Percentiles rank a stretch among this genome's conserved stretches.
phyloP scores from a whole-genome alignment of 2,113 vertebrate genomes.

The Herpetotheres cachinnans region DNA sequence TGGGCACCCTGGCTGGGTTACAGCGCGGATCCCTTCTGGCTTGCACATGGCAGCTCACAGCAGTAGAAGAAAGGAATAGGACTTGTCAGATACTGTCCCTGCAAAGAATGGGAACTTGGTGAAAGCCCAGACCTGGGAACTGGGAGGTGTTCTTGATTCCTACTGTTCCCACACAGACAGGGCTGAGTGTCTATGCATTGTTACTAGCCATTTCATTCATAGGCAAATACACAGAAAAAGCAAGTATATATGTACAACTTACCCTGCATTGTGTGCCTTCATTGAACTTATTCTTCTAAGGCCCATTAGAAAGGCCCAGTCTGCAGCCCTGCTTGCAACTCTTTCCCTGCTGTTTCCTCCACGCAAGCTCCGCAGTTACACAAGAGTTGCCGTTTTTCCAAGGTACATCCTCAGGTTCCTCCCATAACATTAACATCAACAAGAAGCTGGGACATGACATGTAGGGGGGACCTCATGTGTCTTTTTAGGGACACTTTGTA shows the following conservation, averaged over 20 bases:
- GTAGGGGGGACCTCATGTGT: background rate
- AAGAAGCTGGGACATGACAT: background rate
- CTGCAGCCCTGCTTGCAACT: background rate
- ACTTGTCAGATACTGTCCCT: background rate
- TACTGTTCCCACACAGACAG: background rate
- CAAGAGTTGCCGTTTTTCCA: background rate
- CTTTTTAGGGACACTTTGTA: background rate
- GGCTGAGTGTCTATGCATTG: background rate
- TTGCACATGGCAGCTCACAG: fast-evolving
- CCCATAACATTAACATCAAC: background rate
- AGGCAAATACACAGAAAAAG: background rate
- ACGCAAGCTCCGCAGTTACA: background rate
- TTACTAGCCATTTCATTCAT: background rate
- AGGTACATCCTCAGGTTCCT: background rate
- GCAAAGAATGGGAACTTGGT: background rate
- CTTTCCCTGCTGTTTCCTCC: background rate
- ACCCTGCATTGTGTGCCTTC: too few species aligned
- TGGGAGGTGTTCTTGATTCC: background rate
- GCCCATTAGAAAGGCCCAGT: background rate
- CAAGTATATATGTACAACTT: background rate
- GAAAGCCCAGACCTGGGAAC: background rate
- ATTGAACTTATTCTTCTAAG: background rate
- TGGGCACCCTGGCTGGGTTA: background rate
- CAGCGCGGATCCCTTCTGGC: fast-evolving
- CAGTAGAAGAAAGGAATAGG: background rate